These are phyloP conservation scores for Charanyca ferruginea DNA, from an alignment of 2,888 invertebrate genomes.

Conservation along the genomic window DNA sequence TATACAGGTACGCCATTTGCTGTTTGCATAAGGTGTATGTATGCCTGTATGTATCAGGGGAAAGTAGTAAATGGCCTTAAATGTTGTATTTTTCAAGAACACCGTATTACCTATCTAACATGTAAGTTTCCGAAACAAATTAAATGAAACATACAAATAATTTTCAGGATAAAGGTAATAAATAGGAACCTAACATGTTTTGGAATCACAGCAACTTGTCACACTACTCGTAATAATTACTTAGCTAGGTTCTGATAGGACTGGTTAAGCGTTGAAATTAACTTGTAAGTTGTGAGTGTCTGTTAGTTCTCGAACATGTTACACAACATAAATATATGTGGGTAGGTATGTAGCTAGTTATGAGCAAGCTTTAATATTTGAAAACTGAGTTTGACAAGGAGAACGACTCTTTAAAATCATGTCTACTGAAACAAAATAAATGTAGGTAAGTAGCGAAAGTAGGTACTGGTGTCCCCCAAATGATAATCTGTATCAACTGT, in stretches of 20 bases:
- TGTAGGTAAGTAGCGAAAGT: slow-evolving; percentile 85
- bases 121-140: neutral
- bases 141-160: neutral
- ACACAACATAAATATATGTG: slow-evolving; percentile 10
- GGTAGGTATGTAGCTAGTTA: neutral
- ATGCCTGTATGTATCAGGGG: too few relatives aligned
- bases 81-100: too few relatives aligned
- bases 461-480: slow-evolving; percentile 88
- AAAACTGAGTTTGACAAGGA: slow-evolving; percentile 50
- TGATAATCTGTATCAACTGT: slow-evolving; percentile 89
- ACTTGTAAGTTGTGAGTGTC: neutral
- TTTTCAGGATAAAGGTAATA: too few relatives aligned
- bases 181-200: slow-evolving; percentile 1
- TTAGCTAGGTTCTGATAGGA: neutral
- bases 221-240: neutral
- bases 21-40: neutral
- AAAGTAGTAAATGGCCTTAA: too few relatives aligned
- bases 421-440: slow-evolving; percentile 64
- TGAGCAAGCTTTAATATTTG: slow-evolving; percentile 27
- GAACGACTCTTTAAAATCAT: slow-evolving; percentile 56
- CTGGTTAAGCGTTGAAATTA: slow-evolving; percentile 4
- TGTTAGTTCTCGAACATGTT: slow-evolving; percentile 18
- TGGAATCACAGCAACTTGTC: slow-evolving; percentile 5
- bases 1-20: neutral
- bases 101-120: neutral